phyloP scores from a whole-genome alignment of 2,113 vertebrate genomes.

The Eretmochelys imbricata region DNA sequence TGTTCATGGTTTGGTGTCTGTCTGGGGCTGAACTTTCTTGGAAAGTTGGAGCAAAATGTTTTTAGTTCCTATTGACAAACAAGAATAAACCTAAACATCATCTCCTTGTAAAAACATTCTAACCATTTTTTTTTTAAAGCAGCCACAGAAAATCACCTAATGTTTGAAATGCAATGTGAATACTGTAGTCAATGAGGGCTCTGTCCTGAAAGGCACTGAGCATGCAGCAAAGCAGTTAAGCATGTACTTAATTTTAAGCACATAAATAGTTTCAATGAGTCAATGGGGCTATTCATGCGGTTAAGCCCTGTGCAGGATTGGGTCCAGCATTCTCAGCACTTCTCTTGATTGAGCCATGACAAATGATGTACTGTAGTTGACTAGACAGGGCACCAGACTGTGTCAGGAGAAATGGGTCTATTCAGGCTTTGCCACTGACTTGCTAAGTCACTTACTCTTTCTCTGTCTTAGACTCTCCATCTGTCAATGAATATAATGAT shows the following conservation, averaged over 20 bases:
- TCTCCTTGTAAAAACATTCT: neutral
- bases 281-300: neutral
- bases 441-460: neutral
- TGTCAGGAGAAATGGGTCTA: neutral
- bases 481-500: neutral
- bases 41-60: slow-evolving; percentile 21
- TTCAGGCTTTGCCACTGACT: neutral
- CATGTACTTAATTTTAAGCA: neutral
- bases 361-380: neutral
- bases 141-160: neutral
- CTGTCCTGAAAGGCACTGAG: neutral
- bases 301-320: neutral
- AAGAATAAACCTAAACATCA: neutral
- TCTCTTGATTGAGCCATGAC: neutral
- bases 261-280: neutral
- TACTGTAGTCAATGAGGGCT: neutral
- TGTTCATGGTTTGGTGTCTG: slow-evolving; percentile 39
- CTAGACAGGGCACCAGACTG: neutral
- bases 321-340: neutral
- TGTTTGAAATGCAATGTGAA: neutral
- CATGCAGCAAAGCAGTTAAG: neutral
- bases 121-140: neutral
- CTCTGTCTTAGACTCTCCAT: neutral
- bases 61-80: slow-evolving; percentile 47
- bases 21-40: slow-evolving; percentile 18